A percentile compares a stretch with the other conserved stretches of the same genome.
phyloP scores from a whole-genome alignment of 2,888 invertebrate genomes.

The Toxonevra muliebris region DNA sequence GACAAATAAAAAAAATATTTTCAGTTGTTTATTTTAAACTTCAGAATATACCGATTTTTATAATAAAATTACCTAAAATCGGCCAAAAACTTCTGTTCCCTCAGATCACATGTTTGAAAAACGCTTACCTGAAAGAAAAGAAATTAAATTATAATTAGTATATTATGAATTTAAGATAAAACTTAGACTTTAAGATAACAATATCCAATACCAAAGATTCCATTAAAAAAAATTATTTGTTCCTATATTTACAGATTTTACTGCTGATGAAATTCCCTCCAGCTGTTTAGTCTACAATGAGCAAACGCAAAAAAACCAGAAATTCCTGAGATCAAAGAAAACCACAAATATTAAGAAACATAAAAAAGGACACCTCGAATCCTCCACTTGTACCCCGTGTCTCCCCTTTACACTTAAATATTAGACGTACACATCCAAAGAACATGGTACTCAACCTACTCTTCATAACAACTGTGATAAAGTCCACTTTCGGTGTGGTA shows the following conservation, averaged over 20 bases:
- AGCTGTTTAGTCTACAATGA: slow-evolving; percentile 30
- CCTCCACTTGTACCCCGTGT: not conserved
- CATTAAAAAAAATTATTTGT: not conserved
- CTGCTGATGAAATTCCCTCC: too few relatives aligned
- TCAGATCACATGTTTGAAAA: not conserved
- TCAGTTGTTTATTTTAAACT: not conserved
- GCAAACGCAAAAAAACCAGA: slow-evolving; percentile 36
- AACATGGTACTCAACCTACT: slow-evolving; percentile 79
- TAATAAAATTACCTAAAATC: too few relatives aligned
- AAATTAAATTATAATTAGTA: not conserved
- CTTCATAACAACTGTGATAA: slow-evolving; percentile 79
- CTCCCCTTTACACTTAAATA: not conserved
- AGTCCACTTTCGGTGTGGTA: slow-evolving; percentile 76
- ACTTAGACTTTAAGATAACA: too few relatives aligned
- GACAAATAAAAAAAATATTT: slow-evolving; percentile 1
- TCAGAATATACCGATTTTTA: too few relatives aligned
- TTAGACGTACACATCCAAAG: slow-evolving; percentile 2
- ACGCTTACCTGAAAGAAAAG: slow-evolving; percentile 10
- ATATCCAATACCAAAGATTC: too few relatives aligned
- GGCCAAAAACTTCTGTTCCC: too few relatives aligned
- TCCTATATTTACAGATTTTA: too few relatives aligned
- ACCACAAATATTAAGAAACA: not conserved
- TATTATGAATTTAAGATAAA: too few relatives aligned
- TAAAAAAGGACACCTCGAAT: too few relatives aligned
- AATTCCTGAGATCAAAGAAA: not conserved